A percentile compares a stretch with the other conserved stretches of the same genome.
These are phyloP conservation scores for Hydractinia echinata DNA, from an alignment of 30 jellyfish, hydroid and myxozoan species.

Conservation along the genomic window DNA sequence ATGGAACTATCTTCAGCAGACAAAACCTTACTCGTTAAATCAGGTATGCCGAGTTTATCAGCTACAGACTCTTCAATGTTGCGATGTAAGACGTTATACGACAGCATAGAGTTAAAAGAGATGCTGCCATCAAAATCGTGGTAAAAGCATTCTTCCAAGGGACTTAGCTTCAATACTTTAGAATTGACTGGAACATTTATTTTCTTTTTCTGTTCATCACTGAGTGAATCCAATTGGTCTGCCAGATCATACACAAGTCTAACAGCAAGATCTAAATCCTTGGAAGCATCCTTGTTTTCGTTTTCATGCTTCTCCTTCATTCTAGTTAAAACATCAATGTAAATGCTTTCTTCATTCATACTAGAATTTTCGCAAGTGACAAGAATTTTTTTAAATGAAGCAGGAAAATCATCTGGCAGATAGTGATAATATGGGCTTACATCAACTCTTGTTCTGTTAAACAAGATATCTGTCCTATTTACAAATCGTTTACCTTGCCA, in stretches of 20 bases:
- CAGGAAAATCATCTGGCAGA: neutral
- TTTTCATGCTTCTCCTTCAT: constrained; percentile 28
- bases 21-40: constrained; percentile 40
- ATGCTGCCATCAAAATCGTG: neutral
- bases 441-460: neutral
- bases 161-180: neutral
- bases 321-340: constrained; percentile 27
- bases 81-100: constrained; percentile 30
- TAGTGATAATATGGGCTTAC: constrained; percentile 23
- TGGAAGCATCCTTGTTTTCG: neutral
- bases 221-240: neutral
- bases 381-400: neutral
- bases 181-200: constrained; percentile 9
- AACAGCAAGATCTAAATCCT: constrained; percentile 25
- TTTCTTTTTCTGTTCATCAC: neutral
- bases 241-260: constrained; percentile 20
- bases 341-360: neutral
- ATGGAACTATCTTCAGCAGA: constrained; percentile 41
- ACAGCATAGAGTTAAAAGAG: neutral
- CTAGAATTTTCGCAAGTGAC: neutral
- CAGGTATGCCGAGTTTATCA: constrained; percentile 29
- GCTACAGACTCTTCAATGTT: constrained; percentile 43
- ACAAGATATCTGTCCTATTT: neutral
- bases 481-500: constrained; percentile 26
- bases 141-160: constrained; percentile 9